Evolutionary conservation across 23 tunicate species (phyloP).

Genomic region (Diplosoma virens): DNA sequence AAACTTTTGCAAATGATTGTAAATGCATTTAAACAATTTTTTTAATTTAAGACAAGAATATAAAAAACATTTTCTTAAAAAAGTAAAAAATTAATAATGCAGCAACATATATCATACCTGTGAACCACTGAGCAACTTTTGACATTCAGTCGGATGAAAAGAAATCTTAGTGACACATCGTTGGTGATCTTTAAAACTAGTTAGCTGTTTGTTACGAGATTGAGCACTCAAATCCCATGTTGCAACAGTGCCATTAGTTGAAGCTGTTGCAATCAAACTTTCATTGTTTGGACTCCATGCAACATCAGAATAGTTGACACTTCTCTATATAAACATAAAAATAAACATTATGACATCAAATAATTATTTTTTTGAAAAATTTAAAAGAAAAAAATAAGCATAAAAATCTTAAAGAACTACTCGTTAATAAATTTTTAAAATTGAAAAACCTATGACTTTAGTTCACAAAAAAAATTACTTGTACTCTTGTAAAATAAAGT

Average conservation of each 20-base stretch:
- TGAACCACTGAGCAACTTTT: slow-evolving; percentile 68
- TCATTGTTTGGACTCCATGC: slow-evolving; percentile 70
- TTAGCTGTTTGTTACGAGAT: slow-evolving; percentile 62
- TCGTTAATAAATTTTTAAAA: too few species aligned
- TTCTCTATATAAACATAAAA: too few species aligned
- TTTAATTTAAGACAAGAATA: too few species aligned
- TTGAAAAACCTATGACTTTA: too few species aligned
- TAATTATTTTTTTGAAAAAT: too few species aligned
- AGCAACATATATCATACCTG: slow-evolving; percentile 20
- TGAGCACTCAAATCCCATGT: slow-evolving; percentile 67
- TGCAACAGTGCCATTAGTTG: slow-evolving; percentile 81
- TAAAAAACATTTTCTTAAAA: not conserved
- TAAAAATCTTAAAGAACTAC: too few species aligned
- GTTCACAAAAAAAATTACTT: slow-evolving; percentile 37
- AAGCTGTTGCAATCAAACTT: slow-evolving; percentile 74
- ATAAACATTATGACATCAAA: too few species aligned
- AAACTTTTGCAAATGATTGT: not conserved
- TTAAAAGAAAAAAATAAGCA: too few species aligned
- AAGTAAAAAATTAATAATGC: not conserved
- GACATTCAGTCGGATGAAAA: slow-evolving; percentile 57
- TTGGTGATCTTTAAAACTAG: slow-evolving; percentile 50
- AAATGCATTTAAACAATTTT: too few species aligned
- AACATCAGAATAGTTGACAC: too few species aligned
- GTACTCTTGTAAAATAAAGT: slow-evolving; percentile 63
- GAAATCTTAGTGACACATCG: slow-evolving; percentile 60